These are phyloP conservation scores for Pteronotus mesoamericanus DNA, from an alignment of 2,797 vertebrate genomes.

Conservation along the genomic window DNA sequence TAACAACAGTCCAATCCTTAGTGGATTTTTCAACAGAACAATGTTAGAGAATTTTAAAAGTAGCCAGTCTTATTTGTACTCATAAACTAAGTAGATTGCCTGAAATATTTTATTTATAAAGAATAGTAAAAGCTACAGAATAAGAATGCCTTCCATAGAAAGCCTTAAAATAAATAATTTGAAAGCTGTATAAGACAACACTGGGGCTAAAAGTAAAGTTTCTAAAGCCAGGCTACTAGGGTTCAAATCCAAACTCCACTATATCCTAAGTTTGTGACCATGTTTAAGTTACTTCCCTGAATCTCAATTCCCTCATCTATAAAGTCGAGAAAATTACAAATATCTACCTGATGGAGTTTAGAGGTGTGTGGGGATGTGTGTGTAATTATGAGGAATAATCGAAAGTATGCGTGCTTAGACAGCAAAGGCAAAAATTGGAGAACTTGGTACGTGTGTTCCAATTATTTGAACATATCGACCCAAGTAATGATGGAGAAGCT, in stretches of 20 bases:
- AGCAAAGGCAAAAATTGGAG: neutral
- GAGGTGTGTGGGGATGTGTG: too few relatives aligned
- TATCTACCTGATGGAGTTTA: neutral
- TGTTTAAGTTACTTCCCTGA: neutral
- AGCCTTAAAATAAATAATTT: neutral
- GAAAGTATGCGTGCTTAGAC: neutral
- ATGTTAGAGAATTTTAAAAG: neutral
- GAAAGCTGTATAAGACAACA: neutral
- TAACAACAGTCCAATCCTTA: neutral
- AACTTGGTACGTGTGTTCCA: neutral
- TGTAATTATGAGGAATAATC: neutral
- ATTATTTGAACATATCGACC: neutral
- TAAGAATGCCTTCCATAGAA: neutral
- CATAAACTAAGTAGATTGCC: neutral
- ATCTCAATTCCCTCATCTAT: neutral
- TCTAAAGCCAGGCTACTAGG: neutral
- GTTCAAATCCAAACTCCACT: neutral
- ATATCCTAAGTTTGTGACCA: neutral
- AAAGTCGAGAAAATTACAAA: neutral
- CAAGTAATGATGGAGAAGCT: neutral
- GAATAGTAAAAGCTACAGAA: neutral
- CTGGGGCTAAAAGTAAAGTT: neutral
- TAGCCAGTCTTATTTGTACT: neutral
- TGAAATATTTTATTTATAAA: neutral
- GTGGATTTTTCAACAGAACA: neutral